Evolutionary conservation across 2,888 invertebrate species (phyloP).

Genomic region (Chromoteleia sp.): DNA sequence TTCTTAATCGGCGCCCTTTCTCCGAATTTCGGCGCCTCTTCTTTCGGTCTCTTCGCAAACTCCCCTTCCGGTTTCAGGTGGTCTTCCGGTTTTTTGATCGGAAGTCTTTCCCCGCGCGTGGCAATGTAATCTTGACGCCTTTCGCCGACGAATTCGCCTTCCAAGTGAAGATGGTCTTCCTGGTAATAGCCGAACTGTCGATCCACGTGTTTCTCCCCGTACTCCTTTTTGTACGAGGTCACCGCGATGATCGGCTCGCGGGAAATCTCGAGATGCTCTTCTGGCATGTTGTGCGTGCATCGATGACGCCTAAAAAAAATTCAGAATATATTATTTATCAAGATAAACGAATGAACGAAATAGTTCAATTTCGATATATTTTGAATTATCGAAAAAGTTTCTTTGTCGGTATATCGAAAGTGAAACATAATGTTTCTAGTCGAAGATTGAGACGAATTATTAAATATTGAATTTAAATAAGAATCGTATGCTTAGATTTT

Average conservation of each 20-base stretch:
- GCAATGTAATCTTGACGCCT: constrained; percentile 85
- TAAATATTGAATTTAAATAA: no score
- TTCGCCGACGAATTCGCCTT: constrained; percentile 87
- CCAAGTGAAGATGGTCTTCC: constrained; percentile 90
- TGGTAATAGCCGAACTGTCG: constrained; percentile 87
- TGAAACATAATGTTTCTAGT: no score
- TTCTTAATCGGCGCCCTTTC: constrained; percentile 76
- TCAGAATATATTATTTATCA: not conserved
- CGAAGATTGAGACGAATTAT: no score
- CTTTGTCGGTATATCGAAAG: no score
- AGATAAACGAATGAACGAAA: no score
- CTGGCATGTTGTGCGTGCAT: constrained; percentile 89
- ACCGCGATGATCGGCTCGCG: constrained; percentile 80
- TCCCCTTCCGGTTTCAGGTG: constrained; percentile 86
- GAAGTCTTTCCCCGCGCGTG: constrained; percentile 84
- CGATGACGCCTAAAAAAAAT: constrained; percentile 89
- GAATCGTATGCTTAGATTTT: no score
- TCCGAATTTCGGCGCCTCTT: constrained; percentile 72
- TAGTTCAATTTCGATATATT: no score
- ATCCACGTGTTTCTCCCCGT: constrained; percentile 88
- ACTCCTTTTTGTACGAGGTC: constrained; percentile 88
- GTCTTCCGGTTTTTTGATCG: constrained; percentile 85
- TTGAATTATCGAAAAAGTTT: no score
- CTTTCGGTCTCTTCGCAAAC: constrained; percentile 82
- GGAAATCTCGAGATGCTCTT: constrained; percentile 80